Evolutionary conservation across 2,888 invertebrate genomes (phyloP).

Genomic region (Agrypnus murinus): DNA sequence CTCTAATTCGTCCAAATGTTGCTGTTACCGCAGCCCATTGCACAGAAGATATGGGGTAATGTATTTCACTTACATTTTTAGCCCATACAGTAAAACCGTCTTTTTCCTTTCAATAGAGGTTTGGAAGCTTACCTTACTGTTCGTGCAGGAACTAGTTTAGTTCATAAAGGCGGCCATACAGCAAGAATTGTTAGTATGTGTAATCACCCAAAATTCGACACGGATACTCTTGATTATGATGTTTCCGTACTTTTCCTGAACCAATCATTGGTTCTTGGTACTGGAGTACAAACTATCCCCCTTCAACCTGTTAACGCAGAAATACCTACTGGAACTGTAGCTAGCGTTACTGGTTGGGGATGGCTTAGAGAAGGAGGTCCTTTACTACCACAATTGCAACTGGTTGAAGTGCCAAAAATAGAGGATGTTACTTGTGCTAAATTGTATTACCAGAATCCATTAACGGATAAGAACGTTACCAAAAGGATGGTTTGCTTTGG

Average conservation of each 20-base stretch:
- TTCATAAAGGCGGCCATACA: too few species aligned
- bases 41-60: too few species aligned
- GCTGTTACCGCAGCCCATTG: conserved; percentile 38
- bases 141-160: too few species aligned
- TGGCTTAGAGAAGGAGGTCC: conserved; percentile 49
- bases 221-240: not conserved
- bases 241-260: conserved; percentile 12
- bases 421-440: conserved; percentile 58
- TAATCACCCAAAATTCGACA: conserved; percentile 11
- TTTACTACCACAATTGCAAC: conserved; percentile 61
- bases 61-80: too few species aligned
- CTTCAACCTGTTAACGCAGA: not conserved
- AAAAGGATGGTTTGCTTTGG: conserved; percentile 12
- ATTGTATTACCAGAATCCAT: not conserved
- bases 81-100: too few species aligned
- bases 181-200: not conserved
- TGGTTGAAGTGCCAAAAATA: conserved; percentile 61
- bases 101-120: too few species aligned
- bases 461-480: too few species aligned
- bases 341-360: conserved; percentile 49
- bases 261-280: not conserved
- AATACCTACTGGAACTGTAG: conserved; percentile 4
- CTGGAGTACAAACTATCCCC: not conserved
- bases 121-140: too few species aligned
- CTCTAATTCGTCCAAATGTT: conserved; percentile 17